Percentiles rank a stretch among this genome's conserved stretches.
Evolutionary conservation across 2,888 invertebrate genomes (phyloP).

Genomic region (Timandra comae): DNA sequence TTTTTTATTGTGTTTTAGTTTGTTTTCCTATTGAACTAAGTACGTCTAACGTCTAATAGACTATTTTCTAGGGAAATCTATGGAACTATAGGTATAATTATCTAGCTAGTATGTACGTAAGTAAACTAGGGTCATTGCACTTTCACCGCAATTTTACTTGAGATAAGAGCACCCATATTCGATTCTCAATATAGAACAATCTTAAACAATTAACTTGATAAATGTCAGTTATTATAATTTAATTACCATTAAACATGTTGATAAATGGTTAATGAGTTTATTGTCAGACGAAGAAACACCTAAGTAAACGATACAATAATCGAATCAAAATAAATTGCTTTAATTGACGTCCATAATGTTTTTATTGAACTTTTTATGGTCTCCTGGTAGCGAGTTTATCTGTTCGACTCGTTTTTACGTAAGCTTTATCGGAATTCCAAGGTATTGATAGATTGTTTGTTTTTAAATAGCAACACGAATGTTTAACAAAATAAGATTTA

Average conservation of each 20-base stretch:
- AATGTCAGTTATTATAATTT: neutral
- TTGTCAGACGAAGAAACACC: constrained; percentile 1
- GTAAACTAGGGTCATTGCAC: neutral
- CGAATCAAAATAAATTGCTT: constrained; percentile 23
- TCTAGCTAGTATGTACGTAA: no score
- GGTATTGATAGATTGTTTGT: no score
- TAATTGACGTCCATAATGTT: constrained; percentile 23
- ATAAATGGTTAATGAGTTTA: constrained; percentile 1
- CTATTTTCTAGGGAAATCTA: no score
- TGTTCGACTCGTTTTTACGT: constrained; percentile 6
- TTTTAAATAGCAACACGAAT: no score
- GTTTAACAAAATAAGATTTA: no score
- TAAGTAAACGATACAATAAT: constrained; percentile 4
- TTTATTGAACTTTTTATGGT: constrained; percentile 24
- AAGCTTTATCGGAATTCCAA: constrained; percentile 5
- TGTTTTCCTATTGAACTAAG: no score
- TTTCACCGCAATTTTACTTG: no score
- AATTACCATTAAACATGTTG: neutral
- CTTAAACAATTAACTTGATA: constrained; percentile 1
- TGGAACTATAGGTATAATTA: no score
- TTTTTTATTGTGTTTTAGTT: no score
- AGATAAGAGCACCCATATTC: no score
- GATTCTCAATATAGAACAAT: constrained; percentile 1
- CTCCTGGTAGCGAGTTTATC: constrained; percentile 11
- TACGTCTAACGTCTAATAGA: no score